Evolutionary conservation across 2,888 invertebrate genomes (phyloP), one percentile per base, ranked within the genome.

Genomic region (Lapara coniferarum): DNA sequence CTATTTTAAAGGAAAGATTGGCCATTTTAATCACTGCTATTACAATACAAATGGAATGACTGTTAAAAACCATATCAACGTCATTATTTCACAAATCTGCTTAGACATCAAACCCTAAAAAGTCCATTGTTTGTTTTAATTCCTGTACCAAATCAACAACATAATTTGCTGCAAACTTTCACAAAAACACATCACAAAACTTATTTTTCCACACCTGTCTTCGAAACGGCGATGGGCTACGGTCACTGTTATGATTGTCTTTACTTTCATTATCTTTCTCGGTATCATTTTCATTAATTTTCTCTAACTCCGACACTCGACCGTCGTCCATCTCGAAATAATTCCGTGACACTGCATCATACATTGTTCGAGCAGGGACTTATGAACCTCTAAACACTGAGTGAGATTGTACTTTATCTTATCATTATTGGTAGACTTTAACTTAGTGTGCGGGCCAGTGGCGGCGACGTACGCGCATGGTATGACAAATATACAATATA

Each of bases 191-290:
- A n/a, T 52, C 71, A 78, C 69, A 69, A 74, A 73, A 74, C 59
- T 44, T 58, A 30, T 53, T n/a, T 55, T 37, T 66, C 88, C 90
- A 82, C 80, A 93, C 92, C 92, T 93, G 92, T 85, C 88, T 88
- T 46, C 82, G 78, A 72, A 92, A 89, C 7, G 89, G 87, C 59
- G 81, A 63, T 7, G 63, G 46, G 6, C 4, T 80, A 56, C 77
- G 73, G 44, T 75, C 73, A 37, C 79, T 76, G 58, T 66, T 72
- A 74, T 74, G 71, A 67, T 84, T 82, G 70, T 80, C 77, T 68
- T 81, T 81, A 30, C 72, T 77, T 66, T 83, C 85, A 82, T 79
- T 73, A 71, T 81, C 84, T 73, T 87, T 85, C 69, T 82, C 84
- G 14, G 75, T 76, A 66, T 75, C 82, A 78, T 83, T 85, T 72